A percentile compares a stretch with the other conserved stretches of the same genome.
Evolutionary conservation across 1,140 invertebrate genomes (phyloP).

Genomic region (Pseudachorutes palmiensis): DNA sequence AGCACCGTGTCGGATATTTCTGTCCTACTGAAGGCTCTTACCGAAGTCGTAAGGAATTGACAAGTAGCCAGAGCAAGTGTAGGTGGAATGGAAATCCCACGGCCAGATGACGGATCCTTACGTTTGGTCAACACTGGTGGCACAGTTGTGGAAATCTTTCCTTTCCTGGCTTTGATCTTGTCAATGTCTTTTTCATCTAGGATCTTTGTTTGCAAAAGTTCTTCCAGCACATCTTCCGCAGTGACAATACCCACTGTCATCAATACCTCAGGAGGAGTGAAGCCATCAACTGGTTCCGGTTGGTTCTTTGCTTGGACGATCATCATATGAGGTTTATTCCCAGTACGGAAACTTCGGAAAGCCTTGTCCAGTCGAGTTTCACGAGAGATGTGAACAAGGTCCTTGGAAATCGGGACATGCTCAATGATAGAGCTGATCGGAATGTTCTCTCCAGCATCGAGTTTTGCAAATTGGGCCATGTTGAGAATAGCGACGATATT

Average conservation of each 20-base stretch:
- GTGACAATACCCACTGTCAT: slow-evolving; percentile 45
- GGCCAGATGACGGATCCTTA: slow-evolving; percentile 6
- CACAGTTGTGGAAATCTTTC: not conserved
- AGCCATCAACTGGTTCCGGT: not conserved
- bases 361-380: slow-evolving; percentile 52
- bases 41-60: slow-evolving; percentile 22
- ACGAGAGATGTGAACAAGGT: slow-evolving; percentile 49
- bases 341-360: slow-evolving; percentile 52
- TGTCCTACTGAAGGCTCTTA: slow-evolving; percentile 27
- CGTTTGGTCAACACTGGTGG: slow-evolving; percentile 21
- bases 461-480: slow-evolving; percentile 56
- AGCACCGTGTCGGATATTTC: slow-evolving; percentile 22
- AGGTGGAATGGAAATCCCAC: slow-evolving; percentile 17
- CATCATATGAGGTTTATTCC: slow-evolving; percentile 42
- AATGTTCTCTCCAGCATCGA: slow-evolving; percentile 56
- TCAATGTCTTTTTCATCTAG: slow-evolving; percentile 46
- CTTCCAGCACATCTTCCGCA: slow-evolving; percentile 49
- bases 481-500: slow-evolving; percentile 54
- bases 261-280: not conserved
- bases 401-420: slow-evolving; percentile 53
- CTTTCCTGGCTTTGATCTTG: not conserved
- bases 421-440: slow-evolving; percentile 52
- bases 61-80: slow-evolving; percentile 23
- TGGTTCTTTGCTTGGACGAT: slow-evolving; percentile 38
- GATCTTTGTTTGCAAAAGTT: slow-evolving; percentile 47